A percentile compares a stretch with the other conserved stretches of the same genome.
phyloP scores from a whole-genome alignment of 2,113 vertebrate species.

The Galemys pyrenaicus region DNA sequence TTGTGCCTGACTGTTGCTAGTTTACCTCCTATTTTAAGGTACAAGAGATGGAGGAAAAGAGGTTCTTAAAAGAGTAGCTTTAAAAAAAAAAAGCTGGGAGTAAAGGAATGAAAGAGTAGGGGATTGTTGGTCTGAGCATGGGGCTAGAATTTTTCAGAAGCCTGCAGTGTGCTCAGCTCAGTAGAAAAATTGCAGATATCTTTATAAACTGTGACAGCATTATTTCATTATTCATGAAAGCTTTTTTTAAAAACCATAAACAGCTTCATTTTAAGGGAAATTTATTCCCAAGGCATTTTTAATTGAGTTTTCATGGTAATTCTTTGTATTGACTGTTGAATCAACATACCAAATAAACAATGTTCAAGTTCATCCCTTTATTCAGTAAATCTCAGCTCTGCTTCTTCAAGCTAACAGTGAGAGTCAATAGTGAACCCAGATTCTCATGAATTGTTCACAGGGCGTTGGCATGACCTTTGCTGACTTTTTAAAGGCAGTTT shows the following conservation, averaged over 20 bases:
- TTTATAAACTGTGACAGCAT: constrained; percentile 46
- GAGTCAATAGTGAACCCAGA: not conserved
- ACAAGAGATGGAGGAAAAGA: not conserved
- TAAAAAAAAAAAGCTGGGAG: not conserved
- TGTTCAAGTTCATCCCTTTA: not conserved
- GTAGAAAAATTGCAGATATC: not conserved
- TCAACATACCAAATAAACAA: constrained; percentile 29
- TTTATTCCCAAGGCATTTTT: constrained; percentile 58
- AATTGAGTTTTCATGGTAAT: constrained; percentile 66
- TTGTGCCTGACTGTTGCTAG: not conserved
- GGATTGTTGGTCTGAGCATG: rapidly evolving
- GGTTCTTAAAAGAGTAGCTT: not conserved
- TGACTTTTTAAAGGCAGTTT: constrained; percentile 9
- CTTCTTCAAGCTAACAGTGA: not conserved
- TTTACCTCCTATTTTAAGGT: not conserved
- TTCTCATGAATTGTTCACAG: not conserved
- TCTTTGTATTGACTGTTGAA: constrained; percentile 38
- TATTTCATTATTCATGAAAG: constrained; percentile 53
- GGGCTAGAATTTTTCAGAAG: not conserved
- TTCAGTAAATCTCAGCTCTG: not conserved
- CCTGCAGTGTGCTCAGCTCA: not conserved
- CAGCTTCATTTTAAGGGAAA: constrained; percentile 56
- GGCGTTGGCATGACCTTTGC: not conserved
- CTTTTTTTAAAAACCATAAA: not conserved
- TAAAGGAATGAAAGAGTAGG: not conserved